Evolutionary conservation across 2,113 vertebrate genomes (phyloP).

Genomic region (Mobula hypostoma): DNA sequence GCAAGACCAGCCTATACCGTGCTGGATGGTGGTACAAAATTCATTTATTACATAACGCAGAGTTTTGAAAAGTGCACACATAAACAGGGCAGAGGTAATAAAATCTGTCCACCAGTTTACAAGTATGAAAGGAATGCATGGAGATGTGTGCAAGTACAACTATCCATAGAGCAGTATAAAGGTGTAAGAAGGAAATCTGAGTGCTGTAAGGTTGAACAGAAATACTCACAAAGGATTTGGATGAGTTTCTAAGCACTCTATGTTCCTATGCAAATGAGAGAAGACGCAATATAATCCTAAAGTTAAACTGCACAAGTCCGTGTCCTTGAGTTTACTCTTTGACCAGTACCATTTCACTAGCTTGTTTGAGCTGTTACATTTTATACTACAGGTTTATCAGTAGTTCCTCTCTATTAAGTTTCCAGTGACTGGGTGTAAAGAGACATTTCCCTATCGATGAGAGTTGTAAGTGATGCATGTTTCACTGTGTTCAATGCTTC

Average conservation of each 20-base stretch:
- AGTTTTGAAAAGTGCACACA: too few relatives aligned
- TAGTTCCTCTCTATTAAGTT: neutral
- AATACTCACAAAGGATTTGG: neutral
- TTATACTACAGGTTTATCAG: neutral
- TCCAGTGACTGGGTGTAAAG: neutral
- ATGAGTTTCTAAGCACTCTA: neutral
- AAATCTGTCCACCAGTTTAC: too few relatives aligned
- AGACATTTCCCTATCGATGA: neutral
- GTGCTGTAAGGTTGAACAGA: neutral
- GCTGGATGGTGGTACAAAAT: too few relatives aligned
- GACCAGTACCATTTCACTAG: neutral
- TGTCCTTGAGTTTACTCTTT: neutral
- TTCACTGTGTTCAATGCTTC: neutral
- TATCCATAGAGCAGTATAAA: too few relatives aligned
- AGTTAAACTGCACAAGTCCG: too few relatives aligned
- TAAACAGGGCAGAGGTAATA: too few relatives aligned
- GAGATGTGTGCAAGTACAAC: too few relatives aligned
- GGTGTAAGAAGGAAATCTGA: too few relatives aligned
- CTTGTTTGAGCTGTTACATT: neutral
- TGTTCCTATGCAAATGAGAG: neutral
- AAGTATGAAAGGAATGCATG: too few relatives aligned
- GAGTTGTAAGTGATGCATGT: neutral
- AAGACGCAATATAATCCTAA: neutral
- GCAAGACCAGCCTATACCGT: too few relatives aligned
- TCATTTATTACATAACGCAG: too few relatives aligned